A percentile compares a stretch with the other conserved stretches of the same genome.
These are phyloP conservation scores for Oryzias celebensis DNA, from an alignment of 2,113 vertebrate species.

Conservation along the genomic window DNA sequence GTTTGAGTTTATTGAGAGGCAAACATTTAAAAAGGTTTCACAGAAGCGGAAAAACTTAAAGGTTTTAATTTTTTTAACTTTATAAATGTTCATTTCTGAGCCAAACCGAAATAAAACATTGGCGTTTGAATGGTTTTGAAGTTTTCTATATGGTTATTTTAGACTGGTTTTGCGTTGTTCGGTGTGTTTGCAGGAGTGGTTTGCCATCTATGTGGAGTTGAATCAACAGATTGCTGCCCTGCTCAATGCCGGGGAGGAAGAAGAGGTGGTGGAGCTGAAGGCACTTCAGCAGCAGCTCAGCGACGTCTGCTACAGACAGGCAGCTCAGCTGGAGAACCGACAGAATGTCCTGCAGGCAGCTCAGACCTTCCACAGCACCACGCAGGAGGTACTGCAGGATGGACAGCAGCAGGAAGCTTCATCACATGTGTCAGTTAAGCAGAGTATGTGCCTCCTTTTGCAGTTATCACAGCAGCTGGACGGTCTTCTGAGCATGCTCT, in stretches of 20 bases:
- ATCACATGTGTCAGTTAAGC: neutral
- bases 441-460: neutral
- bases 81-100: no score
- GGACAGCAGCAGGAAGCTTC: neutral
- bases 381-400: constrained; percentile 85
- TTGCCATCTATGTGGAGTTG: constrained; percentile 97
- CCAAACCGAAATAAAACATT: no score
- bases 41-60: no score
- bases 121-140: no score
- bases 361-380: constrained; percentile 91
- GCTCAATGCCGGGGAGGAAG: constrained; percentile 91
- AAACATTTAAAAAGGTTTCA: no score
- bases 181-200: constrained; percentile 87
- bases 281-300: constrained; percentile 94
- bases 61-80: no score
- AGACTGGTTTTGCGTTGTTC: neutral
- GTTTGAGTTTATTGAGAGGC: no score
- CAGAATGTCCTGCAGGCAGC: constrained; percentile 95
- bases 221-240: constrained; percentile 97
- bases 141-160: no score
- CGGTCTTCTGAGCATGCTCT: constrained; percentile 95
- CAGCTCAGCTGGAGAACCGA: constrained; percentile 93
- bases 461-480: constrained; percentile 98
- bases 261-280: constrained; percentile 91
- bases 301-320: constrained; percentile 97